These are phyloP conservation scores for Hedya salicella DNA, from an alignment of 2,888 invertebrate species.

Conservation along the genomic window DNA sequence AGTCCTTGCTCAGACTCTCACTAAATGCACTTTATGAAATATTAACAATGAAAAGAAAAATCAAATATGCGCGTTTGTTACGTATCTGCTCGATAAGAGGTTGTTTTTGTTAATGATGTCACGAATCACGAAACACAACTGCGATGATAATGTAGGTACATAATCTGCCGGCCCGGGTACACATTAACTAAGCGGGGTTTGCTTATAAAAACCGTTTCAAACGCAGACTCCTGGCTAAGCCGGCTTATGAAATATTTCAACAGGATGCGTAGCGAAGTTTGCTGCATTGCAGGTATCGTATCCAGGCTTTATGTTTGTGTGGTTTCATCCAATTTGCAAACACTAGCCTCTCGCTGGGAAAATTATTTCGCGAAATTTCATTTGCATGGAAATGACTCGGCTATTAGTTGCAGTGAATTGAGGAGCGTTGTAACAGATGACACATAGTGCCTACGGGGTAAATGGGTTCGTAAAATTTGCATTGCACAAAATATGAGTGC, in stretches of 20 bases:
- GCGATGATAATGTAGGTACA: constrained; percentile 9
- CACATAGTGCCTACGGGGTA: constrained; percentile 30
- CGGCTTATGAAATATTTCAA: constrained; percentile 43
- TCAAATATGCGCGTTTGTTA: too few species aligned
- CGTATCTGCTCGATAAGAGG: too few species aligned
- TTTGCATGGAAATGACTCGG: constrained; percentile 67
- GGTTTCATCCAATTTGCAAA: constrained; percentile 72
- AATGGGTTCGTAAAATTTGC: constrained; percentile 23
- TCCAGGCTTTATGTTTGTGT: constrained; percentile 53
- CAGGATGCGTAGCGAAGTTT: constrained; percentile 45
- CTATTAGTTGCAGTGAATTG: constrained; percentile 26
- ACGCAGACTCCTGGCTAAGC: constrained; percentile 25
- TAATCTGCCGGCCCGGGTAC: constrained; percentile 4
- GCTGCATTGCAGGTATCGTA: constrained; percentile 52
- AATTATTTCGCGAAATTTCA: constrained; percentile 56
- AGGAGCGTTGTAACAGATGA: constrained; percentile 30
- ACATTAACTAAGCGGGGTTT: constrained; percentile 29
- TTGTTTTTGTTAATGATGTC: background rate
- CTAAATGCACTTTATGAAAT: too few species aligned
- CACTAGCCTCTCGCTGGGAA: constrained; percentile 55
- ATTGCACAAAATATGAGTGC: constrained; percentile 21
- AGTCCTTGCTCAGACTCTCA: too few species aligned
- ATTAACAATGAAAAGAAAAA: too few species aligned
- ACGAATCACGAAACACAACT: constrained; percentile 26
- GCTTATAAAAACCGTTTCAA: constrained; percentile 30